These are phyloP conservation scores for Doryteuthis pealeii DNA, from an alignment of 1,140 invertebrate genomes.

Conservation along the genomic window DNA sequence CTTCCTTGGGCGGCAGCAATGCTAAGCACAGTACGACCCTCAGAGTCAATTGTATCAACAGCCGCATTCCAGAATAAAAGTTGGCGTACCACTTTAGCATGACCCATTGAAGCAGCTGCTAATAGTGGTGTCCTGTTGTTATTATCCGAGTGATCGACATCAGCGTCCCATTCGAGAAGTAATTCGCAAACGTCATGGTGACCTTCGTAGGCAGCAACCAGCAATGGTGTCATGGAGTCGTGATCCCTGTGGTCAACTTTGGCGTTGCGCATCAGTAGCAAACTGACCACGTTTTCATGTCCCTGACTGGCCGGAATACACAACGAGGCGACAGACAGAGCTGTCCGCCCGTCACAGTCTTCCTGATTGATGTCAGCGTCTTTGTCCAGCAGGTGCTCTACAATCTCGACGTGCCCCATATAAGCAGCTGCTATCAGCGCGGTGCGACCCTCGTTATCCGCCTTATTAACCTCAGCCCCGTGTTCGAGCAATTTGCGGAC, in stretches of 20 bases:
- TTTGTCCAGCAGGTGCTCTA: slow-evolving; percentile 55
- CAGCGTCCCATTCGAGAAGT: slow-evolving; percentile 81
- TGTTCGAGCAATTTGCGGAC: slow-evolving; percentile 81
- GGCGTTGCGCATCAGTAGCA: slow-evolving; percentile 73
- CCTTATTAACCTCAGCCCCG: slow-evolving; percentile 74
- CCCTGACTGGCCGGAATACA: slow-evolving; percentile 73
- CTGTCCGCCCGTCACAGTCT: slow-evolving; percentile 61
- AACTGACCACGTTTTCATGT: slow-evolving; percentile 55
- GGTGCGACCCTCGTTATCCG: slow-evolving; percentile 83
- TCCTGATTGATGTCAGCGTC: slow-evolving; percentile 56
- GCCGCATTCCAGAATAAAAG: slow-evolving; percentile 87
- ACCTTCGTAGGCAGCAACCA: slow-evolving; percentile 72
- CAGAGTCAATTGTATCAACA: slow-evolving; percentile 84
- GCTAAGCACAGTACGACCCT: slow-evolving; percentile 80
- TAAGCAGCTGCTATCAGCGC: slow-evolving; percentile 65
- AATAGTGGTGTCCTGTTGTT: slow-evolving; percentile 75
- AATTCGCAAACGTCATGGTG: slow-evolving; percentile 78
- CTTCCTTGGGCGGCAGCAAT: slow-evolving; percentile 84
- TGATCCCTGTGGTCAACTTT: slow-evolving; percentile 84
- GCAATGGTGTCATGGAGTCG: slow-evolving; percentile 91
- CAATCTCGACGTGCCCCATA: slow-evolving; percentile 65
- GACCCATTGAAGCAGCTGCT: slow-evolving; percentile 83
- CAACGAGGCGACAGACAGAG: slow-evolving; percentile 69
- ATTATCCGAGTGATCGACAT: slow-evolving; percentile 81
- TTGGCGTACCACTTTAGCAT: slow-evolving; percentile 76